Percentiles rank a stretch among this genome's conserved stretches.
Evolutionary conservation across 2,888 invertebrate genomes (phyloP).

Genomic region (Trypoxylon attenuatum): DNA sequence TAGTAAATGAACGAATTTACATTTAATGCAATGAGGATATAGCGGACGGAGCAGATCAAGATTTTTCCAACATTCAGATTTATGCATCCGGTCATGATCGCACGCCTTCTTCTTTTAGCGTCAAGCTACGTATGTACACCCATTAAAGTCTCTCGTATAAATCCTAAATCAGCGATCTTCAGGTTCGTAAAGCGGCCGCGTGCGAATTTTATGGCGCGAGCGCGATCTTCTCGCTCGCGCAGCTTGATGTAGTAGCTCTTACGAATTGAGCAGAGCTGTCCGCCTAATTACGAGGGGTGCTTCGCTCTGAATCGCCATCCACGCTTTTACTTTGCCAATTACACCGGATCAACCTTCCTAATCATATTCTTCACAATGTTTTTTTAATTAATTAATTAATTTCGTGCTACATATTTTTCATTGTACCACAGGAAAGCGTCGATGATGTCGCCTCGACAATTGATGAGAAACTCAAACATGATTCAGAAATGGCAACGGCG

Average conservation of each 20-base stretch:
- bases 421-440: constrained; percentile 86
- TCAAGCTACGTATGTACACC: constrained; percentile 38
- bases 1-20: no score
- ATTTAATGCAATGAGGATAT: no score
- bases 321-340: no score
- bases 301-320: no score
- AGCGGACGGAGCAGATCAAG: no score
- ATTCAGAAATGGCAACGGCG: constrained; percentile 99
- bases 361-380: no score
- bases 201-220: constrained; percentile 58
- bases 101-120: constrained; percentile 51
- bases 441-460: constrained; percentile 98
- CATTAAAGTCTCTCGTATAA: constrained; percentile 60
- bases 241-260: constrained; percentile 52
- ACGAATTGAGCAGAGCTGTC: constrained; percentile 46
- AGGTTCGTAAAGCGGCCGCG: constrained; percentile 55
- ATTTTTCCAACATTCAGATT: constrained; percentile 46
- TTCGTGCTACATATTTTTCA: no score
- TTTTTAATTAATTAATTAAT: no score
- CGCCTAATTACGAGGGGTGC: constrained; percentile 53
- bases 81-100: constrained; percentile 64
- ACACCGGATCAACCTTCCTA: no score
- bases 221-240: constrained; percentile 35
- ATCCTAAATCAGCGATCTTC: constrained; percentile 64
- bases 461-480: constrained; percentile 99